These are phyloP conservation scores for Trachurus trachurus DNA, from an alignment of 2,797 vertebrate species.

Conservation along the genomic window DNA sequence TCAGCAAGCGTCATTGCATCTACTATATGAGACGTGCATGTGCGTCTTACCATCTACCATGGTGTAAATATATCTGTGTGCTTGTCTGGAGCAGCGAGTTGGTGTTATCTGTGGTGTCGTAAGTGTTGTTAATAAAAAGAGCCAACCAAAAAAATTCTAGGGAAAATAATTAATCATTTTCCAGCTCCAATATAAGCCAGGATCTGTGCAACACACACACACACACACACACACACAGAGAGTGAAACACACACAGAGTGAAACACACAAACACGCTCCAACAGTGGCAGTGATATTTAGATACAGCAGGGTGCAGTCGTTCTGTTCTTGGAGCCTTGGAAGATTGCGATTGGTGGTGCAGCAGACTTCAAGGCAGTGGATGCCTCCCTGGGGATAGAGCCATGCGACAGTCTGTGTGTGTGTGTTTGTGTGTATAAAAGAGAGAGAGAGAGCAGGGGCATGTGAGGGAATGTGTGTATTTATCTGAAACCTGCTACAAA, in stretches of 20 bases:
- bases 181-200: slow-evolving; percentile 24
- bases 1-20: slow-evolving; percentile 40
- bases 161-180: slow-evolving; percentile 48
- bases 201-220: slow-evolving; percentile 20
- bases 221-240: slow-evolving; percentile 19
- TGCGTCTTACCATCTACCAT: slow-evolving; percentile 20
- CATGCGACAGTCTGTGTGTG: slow-evolving; percentile 52
- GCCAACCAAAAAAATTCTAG: background rate
- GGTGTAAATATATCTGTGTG: slow-evolving; percentile 37
- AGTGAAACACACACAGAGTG: background rate
- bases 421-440: background rate
- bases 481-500: slow-evolving; percentile 66
- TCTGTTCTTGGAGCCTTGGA: slow-evolving; percentile 62
- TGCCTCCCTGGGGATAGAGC: slow-evolving; percentile 70
- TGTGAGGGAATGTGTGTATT: slow-evolving; percentile 57
- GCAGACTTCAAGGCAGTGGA: slow-evolving; percentile 74
- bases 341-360: slow-evolving; percentile 68
- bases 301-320: slow-evolving; percentile 72
- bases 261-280: background rate
- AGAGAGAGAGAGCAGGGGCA: slow-evolving; percentile 3
- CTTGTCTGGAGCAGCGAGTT: slow-evolving; percentile 22
- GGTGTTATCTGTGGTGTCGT: slow-evolving; percentile 42
- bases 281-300: slow-evolving; percentile 66
- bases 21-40: slow-evolving; percentile 18
- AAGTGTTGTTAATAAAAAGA: slow-evolving; percentile 52